These are phyloP conservation scores for Setophaga petechia DNA, from an alignment of 2,113 vertebrate species.

Conservation along the genomic window DNA sequence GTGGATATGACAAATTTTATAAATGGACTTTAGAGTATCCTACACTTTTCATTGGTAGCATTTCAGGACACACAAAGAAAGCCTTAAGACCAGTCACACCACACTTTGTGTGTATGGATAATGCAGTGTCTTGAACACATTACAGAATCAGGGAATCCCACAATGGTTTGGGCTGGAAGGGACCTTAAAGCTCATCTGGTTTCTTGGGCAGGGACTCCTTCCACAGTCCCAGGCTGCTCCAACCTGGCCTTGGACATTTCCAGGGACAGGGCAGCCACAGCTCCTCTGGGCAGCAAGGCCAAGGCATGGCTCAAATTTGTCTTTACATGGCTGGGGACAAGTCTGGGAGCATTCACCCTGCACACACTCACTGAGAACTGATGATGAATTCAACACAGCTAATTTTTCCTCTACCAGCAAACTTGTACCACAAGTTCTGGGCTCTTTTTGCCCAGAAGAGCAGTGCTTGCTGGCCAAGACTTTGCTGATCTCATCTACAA, in stretches of 20 bases:
- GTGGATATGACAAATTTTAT: neutral
- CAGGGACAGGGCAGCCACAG: neutral
- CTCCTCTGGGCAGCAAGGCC: neutral
- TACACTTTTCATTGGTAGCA: neutral
- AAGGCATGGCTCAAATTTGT: neutral
- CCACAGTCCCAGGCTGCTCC: neutral
- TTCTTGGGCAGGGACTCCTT: neutral
- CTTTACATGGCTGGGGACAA: neutral
- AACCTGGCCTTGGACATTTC: neutral
- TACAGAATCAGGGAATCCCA: neutral
- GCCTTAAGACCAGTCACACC: neutral
- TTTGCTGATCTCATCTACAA: neutral
- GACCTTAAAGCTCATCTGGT: neutral
- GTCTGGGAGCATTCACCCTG: neutral
- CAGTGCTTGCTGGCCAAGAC: neutral
- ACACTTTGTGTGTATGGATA: neutral
- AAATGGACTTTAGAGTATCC: neutral
- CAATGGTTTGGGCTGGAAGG: neutral
- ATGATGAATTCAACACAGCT: neutral
- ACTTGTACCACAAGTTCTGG: neutral
- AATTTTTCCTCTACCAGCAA: neutral
- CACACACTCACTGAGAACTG: neutral
- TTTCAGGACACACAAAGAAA: neutral
- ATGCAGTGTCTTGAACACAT: neutral
- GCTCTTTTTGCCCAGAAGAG: neutral